Conservation (phyloP, 2,113 vertebrate genomes). For the Oreochromis spilurus region DNA sequence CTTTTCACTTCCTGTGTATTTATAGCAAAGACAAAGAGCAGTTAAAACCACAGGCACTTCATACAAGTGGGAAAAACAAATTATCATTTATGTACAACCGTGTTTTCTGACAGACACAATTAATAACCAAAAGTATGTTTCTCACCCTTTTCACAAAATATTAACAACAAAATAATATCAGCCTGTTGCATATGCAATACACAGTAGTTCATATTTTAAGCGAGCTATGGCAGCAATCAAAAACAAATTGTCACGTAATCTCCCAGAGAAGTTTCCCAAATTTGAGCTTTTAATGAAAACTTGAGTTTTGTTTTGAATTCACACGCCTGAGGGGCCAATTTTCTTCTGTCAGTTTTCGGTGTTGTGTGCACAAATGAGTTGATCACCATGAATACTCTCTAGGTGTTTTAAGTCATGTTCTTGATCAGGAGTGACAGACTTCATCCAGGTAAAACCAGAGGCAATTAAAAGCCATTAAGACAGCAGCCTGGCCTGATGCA, state of each 20-base stretch:
- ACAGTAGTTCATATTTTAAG: not conserved
- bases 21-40: slow-evolving; percentile 43
- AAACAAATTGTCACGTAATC: not conserved
- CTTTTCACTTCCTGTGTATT: slow-evolving; percentile 66
- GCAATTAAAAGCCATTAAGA: not conserved
- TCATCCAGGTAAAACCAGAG: slow-evolving; percentile 6
- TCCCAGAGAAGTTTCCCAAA: not conserved
- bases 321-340: not conserved
- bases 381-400: not conserved
- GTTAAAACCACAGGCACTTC: slow-evolving; percentile 23
- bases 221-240: not conserved
- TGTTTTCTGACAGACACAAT: not conserved
- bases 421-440: not conserved
- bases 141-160: not conserved
- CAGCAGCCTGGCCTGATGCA: not conserved
- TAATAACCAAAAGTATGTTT: not conserved
- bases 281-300: not conserved
- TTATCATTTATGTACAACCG: not conserved
- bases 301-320: not conserved
- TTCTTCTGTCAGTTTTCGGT: not conserved
- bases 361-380: not conserved
- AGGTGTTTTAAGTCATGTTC: not conserved
- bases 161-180: not conserved
- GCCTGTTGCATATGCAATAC: not conserved
- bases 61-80: not conserved